These are phyloP conservation scores for Pelodiscus sinensis DNA, from an alignment of 2,113 vertebrate genomes.

Conservation along the genomic window DNA sequence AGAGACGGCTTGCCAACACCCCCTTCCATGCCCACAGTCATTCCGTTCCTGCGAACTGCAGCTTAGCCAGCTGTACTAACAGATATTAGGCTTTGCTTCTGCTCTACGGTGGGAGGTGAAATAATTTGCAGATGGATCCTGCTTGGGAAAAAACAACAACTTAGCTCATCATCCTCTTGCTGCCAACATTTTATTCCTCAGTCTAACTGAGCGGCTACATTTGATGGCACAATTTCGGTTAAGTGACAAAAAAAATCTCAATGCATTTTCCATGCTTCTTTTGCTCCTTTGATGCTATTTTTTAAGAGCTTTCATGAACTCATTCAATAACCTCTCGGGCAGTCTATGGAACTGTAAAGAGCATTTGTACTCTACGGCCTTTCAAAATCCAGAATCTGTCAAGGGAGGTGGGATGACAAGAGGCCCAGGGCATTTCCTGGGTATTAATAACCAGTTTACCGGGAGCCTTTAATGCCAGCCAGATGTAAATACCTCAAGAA, in stretches of 20 bases:
- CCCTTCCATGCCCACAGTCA: neutral
- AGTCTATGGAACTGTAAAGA: neutral
- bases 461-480: conserved; percentile 32
- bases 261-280: neutral
- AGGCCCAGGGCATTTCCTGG: neutral
- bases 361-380: neutral
- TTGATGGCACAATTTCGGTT: conserved; percentile 44
- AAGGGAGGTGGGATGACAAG: conserved; percentile 15
- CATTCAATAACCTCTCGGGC: neutral
- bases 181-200: conserved; percentile 60
- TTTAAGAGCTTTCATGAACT: neutral
- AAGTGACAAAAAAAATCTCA: conserved; percentile 24
- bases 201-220: neutral
- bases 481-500: conserved; percentile 50
- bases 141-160: conserved; percentile 57
- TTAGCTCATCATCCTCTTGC: conserved; percentile 37
- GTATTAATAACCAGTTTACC: neutral
- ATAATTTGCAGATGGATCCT: conserved; percentile 63
- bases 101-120: conserved; percentile 5
- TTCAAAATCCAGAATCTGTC: neutral
- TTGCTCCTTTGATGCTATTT: neutral
- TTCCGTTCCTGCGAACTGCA: neutral
- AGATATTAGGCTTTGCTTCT: neutral
- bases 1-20: neutral
- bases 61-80: neutral